Evolutionary conservation across 2,888 invertebrate genomes (phyloP), one percentile per base, ranked within the genome.

Genomic region (Agrochola circellaris): DNA sequence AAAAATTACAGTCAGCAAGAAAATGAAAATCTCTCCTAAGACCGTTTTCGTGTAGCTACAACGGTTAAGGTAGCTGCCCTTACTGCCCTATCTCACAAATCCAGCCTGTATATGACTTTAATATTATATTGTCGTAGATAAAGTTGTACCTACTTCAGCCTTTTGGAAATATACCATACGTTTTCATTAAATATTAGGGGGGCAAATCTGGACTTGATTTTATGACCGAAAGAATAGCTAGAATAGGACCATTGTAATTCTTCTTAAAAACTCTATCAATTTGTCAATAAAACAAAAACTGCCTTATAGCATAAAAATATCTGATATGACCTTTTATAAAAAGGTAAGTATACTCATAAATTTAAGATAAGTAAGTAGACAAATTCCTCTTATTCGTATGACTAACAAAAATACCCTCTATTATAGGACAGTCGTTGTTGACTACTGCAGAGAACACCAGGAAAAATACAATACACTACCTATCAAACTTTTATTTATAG

Each of bases 401-500:
- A 17, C 8, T 15, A 15, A 54, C 3, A 72, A 54, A 54, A 75
- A 64, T 26, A 17, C 1, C 30, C 26, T 54, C 13, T 51, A 26
- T 45, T 20, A 20, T 45, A 61, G n/a, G 7, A 17, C n/a, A 64
- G 7, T n/a, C n/a, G 8, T 70, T 58, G 38, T 48, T 77, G 48
- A 69, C 17, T 68, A 48, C n/a, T 5, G 30, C 20, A 45, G 26
- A 66, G 56, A 61, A 56, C 8, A 38, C n/a, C 26, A 11, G 54
- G 45, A 48, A 72, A 82, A 71, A 67, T 30, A 67, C 38, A 17
- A 17, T 42, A 60, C 8, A 30, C 9, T 30, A 13, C 11, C 11
- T 56, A 45, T 15, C 15, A 17, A 38, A 51, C 9, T 60, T 64
- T 56, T 51, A 77, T 81, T 48, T 54, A 64, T 34, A 64, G 26